Evolutionary conservation across 2,797 vertebrate genomes (phyloP).

Genomic region (Falco rusticolus): DNA sequence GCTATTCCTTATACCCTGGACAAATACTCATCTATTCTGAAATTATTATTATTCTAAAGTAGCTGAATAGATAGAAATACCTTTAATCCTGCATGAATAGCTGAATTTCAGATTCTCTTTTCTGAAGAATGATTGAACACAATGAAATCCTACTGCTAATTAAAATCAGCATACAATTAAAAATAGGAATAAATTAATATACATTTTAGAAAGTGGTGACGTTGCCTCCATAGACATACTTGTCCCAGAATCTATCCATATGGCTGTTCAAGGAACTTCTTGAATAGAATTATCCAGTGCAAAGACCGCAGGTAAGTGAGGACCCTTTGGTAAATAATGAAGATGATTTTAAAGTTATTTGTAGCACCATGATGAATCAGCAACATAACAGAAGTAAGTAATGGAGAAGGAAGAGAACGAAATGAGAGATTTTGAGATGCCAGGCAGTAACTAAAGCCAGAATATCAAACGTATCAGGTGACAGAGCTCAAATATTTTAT

Average conservation of each 20-base stretch:
- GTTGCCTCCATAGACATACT: neutral
- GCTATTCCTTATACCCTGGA: conserved; percentile 14
- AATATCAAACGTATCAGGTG: neutral
- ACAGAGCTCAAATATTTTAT: neutral
- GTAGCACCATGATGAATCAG: neutral
- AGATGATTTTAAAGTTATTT: neutral
- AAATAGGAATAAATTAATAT: conserved; percentile 56
- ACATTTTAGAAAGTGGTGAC: neutral
- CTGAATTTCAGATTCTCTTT: conserved; percentile 47
- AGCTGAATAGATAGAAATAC: conserved; percentile 47
- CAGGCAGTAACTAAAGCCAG: neutral
- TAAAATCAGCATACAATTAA: conserved; percentile 49
- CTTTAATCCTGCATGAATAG: conserved; percentile 40
- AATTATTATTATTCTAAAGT: conserved; percentile 31
- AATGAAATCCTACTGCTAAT: conserved; percentile 60
- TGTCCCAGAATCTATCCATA: neutral
- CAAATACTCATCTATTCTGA: conserved; percentile 47
- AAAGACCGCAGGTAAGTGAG: neutral
- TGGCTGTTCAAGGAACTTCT: neutral
- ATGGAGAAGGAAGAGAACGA: neutral
- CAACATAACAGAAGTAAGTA: neutral
- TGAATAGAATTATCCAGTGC: neutral
- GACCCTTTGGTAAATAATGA: neutral
- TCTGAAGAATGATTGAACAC: conserved; percentile 26
- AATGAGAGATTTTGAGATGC: neutral